Evolutionary conservation across 2,888 invertebrate species (phyloP).

Genomic region (Patella pellucida): DNA sequence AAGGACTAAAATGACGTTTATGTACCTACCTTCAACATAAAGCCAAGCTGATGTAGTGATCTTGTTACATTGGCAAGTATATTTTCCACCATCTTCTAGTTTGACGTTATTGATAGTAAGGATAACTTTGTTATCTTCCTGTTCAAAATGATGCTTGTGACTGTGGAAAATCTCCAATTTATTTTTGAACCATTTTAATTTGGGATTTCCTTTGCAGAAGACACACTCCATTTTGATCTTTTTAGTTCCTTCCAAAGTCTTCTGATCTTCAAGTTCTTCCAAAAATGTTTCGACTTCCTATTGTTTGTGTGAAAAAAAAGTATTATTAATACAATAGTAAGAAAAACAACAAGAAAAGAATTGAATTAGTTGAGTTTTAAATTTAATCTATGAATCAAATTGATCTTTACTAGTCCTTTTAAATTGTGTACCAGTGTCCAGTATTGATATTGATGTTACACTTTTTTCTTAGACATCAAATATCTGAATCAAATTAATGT

Average conservation of each 20-base stretch:
- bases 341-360: too few relatives aligned
- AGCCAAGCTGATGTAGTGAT: slow-evolving; percentile 90
- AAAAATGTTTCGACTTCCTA: slow-evolving; percentile 78
- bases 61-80: slow-evolving; percentile 94
- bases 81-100: slow-evolving; percentile 97
- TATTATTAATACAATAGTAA: slow-evolving; percentile 6
- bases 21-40: slow-evolving; percentile 92
- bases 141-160: slow-evolving; percentile 93
- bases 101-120: slow-evolving; percentile 91
- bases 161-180: slow-evolving; percentile 93
- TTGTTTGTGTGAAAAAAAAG: background rate
- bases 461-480: too few relatives aligned
- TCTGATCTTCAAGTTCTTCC: slow-evolving; percentile 93
- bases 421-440: too few relatives aligned
- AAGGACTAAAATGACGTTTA: too few relatives aligned
- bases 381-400: too few relatives aligned
- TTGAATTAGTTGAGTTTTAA: too few relatives aligned
- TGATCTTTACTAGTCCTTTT: too few relatives aligned
- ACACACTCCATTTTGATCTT: slow-evolving; percentile 92
- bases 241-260: slow-evolving; percentile 97
- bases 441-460: too few relatives aligned
- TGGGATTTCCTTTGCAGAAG: slow-evolving; percentile 92
- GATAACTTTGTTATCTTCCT: slow-evolving; percentile 91
- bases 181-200: slow-evolving; percentile 73
- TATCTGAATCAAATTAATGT: too few relatives aligned